Evolutionary conservation across 2,113 vertebrate species (phyloP), one percentile per base, ranked within the genome.

Genomic region (Gavia stellata): DNA sequence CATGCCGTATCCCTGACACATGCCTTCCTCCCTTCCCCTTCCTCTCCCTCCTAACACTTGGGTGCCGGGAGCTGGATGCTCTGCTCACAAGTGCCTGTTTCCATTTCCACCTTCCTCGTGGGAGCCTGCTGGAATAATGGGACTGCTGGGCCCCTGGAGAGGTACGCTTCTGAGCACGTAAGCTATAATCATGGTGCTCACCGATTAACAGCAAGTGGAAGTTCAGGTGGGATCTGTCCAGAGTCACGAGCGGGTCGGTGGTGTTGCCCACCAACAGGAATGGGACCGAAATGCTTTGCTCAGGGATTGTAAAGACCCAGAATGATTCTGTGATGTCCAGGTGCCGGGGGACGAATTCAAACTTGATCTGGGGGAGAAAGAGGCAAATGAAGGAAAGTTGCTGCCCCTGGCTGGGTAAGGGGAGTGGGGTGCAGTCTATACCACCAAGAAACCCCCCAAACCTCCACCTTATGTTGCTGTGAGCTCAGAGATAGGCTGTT

Each of bases 251-350:
- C 0, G 99, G 99, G 66, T 99, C 98, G 2, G 94, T 97, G 53
- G 97, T 63, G 10, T 90, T 98, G 58, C 99, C 99, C 83, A 99
- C 98, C 87, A 99, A 97, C 71, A 99, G 97, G 95, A 99, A 99
- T 6, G 98, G 99, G 63, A 99, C 75, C 4, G 97, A 97, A 75
- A 99, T 88, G 4, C 96, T 98, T 75, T 98, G 97, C 65, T 98
- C 98, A 0, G 98, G 98, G 71, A 99, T 98, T 40, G 86, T 80
- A 96, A 99, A 99, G 70, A 96, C 98, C 99, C 99, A 99, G 82
- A 98, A 98, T 1, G 99, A 99, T 97, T 99, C 99, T 16, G 98
- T 98, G 84, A 97, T 77, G 17, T 97, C 98, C 95, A 98, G 90
- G 44, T 98, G 97, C 67, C 78, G 87, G 20, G 99, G 96, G 7